Base-by-base conservation (phyloP, 1,140 invertebrate genomes). In the Papilio helenus region DNA sequence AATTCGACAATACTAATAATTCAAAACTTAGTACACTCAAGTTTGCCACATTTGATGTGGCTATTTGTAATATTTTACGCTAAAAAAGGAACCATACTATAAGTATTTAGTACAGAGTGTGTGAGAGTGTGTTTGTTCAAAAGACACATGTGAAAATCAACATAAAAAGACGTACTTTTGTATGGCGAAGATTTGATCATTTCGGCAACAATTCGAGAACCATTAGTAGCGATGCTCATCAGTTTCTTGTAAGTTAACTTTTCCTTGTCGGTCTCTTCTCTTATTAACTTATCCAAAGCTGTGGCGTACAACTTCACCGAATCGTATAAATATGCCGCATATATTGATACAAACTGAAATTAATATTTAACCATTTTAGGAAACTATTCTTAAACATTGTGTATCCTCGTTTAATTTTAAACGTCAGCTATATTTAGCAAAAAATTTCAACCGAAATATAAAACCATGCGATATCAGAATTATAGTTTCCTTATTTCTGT, bases 311-410 rank as follows among this genome's bases (percentile, higher is more conserved):
- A 92, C 87, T 97, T 97, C 0, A 99, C 97, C 1, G 99, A 98
- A 95, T 99, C 99, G 92, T 99, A 99, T 55, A 99, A 95, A 94
- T 99, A 99, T 1, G 98, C 98, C 16, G 99, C 99, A 90, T 99
- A 98, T 76, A 99, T 97, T 12, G 98, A 97, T 10, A 99, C 97
- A 93, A 98, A 97, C 96, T 97, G 94, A 88, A 90, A 93, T 46
- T 26, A 51, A 51, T 26, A 23, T 49, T 49, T 44, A 72, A 7
- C 9, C 20, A 20, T 42, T 72, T 71, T 71, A 29, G 10, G 29
- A 18, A 12, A 71, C 65, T 14, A 29, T 71, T 29, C 20, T n/a
- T 55, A 29, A 34, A 55, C 18, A 55, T 0, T 49, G 16, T 65
- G 1, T 29, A 68, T 68, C 29, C 26, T 16, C 23, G 3, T 29